These are phyloP conservation scores for Malacoctenus gilli DNA, from an alignment of 2,797 vertebrate genomes.

Conservation along the genomic window DNA sequence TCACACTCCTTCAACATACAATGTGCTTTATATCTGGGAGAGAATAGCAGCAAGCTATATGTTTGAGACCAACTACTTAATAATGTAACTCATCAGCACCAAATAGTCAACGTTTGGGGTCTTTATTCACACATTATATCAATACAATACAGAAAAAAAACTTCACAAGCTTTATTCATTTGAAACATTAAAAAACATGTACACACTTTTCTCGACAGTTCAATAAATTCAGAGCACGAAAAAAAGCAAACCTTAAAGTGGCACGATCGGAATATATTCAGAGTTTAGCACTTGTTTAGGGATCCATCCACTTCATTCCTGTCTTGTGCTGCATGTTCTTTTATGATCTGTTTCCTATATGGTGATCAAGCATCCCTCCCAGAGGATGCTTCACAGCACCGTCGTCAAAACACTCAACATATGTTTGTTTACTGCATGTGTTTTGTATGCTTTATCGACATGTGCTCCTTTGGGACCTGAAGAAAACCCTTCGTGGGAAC, in stretches of 20 bases:
- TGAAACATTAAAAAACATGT: conserved; percentile 34
- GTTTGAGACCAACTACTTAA: background rate
- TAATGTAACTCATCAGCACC: background rate
- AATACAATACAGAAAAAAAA: background rate
- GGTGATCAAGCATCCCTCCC: conserved; percentile 19
- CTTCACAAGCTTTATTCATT: conserved; percentile 54
- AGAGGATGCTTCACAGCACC: conserved; percentile 54
- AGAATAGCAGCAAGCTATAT: background rate
- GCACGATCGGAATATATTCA: conserved; percentile 12
- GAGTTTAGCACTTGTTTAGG: background rate
- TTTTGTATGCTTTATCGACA: conserved; percentile 26
- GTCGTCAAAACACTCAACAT: conserved; percentile 32
- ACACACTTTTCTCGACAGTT: conserved; percentile 31
- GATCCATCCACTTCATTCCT: conserved; percentile 1
- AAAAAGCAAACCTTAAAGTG: too few species aligned
- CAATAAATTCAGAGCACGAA: conserved; percentile 15
- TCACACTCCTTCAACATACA: conserved; percentile 17
- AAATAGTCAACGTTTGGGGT: background rate
- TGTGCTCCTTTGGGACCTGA: conserved; percentile 14
- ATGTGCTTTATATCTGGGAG: too few species aligned
- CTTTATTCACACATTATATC: too few species aligned
- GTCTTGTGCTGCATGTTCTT: too few species aligned
- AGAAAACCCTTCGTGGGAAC: background rate
- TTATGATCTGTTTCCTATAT: background rate
- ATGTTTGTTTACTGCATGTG: conserved; percentile 10